These are phyloP conservation scores for Chirona hameri DNA, from an alignment of 2,888 invertebrate genomes.

Conservation along the genomic window DNA sequence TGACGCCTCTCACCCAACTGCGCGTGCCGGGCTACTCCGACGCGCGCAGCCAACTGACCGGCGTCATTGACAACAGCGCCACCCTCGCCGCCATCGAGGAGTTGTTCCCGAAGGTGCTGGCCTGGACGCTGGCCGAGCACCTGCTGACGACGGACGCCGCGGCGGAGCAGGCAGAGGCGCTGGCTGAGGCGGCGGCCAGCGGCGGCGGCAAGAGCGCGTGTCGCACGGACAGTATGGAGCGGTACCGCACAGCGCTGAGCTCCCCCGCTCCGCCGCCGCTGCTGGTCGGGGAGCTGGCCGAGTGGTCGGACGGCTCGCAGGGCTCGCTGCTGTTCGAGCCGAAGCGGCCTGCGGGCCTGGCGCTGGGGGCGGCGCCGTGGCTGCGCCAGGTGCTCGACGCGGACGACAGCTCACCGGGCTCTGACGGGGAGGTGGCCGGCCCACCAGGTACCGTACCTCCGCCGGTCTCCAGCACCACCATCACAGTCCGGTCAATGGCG, in stretches of 20 bases:
- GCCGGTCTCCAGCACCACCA: background rate
- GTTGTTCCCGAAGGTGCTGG: conserved; percentile 46
- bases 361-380: background rate
- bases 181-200: background rate
- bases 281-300: background rate
- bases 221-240: background rate
- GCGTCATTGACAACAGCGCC: conserved; percentile 48
- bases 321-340: conserved; percentile 23
- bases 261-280: background rate
- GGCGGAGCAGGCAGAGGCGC: background rate
- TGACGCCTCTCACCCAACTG: conserved; percentile 46
- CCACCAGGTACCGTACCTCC: background rate
- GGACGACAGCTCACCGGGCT: background rate
- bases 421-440: background rate
- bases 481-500: background rate
- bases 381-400: background rate
- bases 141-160: conserved; percentile 27
- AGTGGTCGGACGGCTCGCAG: conserved; percentile 6
- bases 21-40: conserved; percentile 45
- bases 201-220: too few species aligned
- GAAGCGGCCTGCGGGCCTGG: background rate
- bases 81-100: conserved; percentile 44
- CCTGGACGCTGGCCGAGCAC: conserved; percentile 47
- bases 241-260: conserved; percentile 1
- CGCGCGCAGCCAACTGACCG: conserved; percentile 49